A percentile compares a stretch with the other conserved stretches of the same genome.
These are phyloP conservation scores for Orgyia antiqua DNA, from an alignment of 2,888 invertebrate species.

Conservation along the genomic window DNA sequence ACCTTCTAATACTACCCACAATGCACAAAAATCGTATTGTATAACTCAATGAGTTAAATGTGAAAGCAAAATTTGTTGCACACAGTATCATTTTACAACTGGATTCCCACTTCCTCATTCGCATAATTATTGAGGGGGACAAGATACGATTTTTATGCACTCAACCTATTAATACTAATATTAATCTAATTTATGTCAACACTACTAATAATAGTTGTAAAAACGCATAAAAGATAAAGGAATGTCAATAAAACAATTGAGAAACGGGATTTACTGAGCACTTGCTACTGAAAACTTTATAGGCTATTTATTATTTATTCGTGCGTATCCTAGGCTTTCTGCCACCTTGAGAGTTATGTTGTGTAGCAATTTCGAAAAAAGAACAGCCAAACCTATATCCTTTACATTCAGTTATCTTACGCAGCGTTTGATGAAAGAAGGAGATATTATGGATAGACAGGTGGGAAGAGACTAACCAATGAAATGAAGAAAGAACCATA, in stretches of 20 bases:
- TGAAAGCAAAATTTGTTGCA: no score
- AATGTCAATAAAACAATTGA: constrained; percentile 2
- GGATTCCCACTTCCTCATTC: no score
- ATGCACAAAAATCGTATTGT: constrained; percentile 23
- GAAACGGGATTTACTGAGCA: no score
- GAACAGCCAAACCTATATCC: no score
- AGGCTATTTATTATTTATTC: not conserved
- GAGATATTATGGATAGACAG: constrained; percentile 47
- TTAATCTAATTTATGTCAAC: constrained; percentile 3
- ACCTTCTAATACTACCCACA: constrained; percentile 13
- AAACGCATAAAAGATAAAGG: constrained; percentile 13
- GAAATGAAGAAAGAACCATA: constrained; percentile 55
- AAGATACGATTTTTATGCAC: constrained; percentile 24
- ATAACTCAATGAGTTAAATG: no score
- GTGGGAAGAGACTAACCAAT: constrained; percentile 39
- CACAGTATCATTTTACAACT: no score
- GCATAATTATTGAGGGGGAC: no score
- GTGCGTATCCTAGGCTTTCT: not conserved
- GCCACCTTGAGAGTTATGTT: not conserved
- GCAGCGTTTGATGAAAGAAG: constrained; percentile 25
- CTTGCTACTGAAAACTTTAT: no score
- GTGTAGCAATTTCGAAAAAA: not conserved
- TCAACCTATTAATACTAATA: no score
- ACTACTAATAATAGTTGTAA: constrained; percentile 1
- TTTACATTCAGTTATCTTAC: constrained; percentile 13